Evolutionary conservation across 2,888 invertebrate species (phyloP).

Genomic region (Ctenicera cuprea): DNA sequence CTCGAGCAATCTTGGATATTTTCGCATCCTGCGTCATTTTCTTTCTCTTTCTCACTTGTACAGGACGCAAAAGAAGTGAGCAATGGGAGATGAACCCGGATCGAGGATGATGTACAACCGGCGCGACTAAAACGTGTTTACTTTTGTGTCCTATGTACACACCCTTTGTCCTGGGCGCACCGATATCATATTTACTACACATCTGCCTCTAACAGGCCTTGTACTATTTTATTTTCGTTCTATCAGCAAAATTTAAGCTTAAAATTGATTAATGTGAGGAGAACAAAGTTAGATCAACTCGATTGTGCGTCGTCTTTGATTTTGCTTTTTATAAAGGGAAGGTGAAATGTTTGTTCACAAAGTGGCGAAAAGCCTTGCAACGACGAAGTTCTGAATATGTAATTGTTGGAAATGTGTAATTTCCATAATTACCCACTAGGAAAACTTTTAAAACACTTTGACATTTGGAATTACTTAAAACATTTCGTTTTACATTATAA

Average conservation of each 20-base stretch:
- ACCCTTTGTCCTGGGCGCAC: slow-evolving; percentile 72
- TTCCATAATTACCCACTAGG: too few relatives aligned
- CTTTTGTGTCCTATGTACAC: slow-evolving; percentile 73
- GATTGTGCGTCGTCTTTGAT: too few relatives aligned
- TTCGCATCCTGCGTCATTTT: slow-evolving; percentile 24
- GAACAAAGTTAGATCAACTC: not conserved
- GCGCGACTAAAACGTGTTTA: slow-evolving; percentile 71
- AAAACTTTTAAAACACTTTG: too few relatives aligned
- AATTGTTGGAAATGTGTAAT: too few relatives aligned
- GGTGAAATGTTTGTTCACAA: too few relatives aligned
- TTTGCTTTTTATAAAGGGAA: too few relatives aligned
- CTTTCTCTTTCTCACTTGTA: slow-evolving; percentile 41
- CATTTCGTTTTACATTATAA: too few relatives aligned
- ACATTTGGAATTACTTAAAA: too few relatives aligned
- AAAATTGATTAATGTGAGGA: slow-evolving; percentile 6
- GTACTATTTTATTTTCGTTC: slow-evolving; percentile 49
- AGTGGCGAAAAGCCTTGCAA: too few relatives aligned
- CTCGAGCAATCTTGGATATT: slow-evolving; percentile 45
- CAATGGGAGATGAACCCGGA: slow-evolving; percentile 40
- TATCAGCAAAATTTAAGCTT: slow-evolving; percentile 26
- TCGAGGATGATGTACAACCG: slow-evolving; percentile 59
- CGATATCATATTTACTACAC: slow-evolving; percentile 72
- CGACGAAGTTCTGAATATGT: too few relatives aligned
- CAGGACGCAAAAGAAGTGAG: slow-evolving; percentile 19
- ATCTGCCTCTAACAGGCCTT: slow-evolving; percentile 65